Percentiles rank a stretch among this genome's conserved stretches.
Conservation (phyloP, 2,113 vertebrate species). For the Dromaius novaehollandiae region DNA sequence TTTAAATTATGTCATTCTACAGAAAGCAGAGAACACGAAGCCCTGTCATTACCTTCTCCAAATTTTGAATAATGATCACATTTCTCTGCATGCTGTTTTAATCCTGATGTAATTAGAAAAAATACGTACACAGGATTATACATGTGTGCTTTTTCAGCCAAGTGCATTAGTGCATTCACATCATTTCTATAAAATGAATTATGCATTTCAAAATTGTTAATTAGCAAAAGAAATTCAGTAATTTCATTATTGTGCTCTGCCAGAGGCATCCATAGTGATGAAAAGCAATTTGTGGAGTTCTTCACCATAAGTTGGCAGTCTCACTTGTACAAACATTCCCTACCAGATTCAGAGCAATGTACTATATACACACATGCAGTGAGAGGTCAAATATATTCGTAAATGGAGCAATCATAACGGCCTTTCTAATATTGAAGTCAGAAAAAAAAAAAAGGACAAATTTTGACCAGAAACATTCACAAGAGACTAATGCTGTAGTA, state of each 20-base stretch:
- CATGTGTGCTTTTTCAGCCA: background rate
- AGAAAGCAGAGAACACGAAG: slow-evolving; percentile 33
- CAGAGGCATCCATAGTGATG: background rate
- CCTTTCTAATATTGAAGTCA: background rate
- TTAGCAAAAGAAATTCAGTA: background rate
- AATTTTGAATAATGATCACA: slow-evolving; percentile 28
- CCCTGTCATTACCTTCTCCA: background rate
- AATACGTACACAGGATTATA: background rate
- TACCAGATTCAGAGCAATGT: background rate
- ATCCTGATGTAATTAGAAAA: background rate
- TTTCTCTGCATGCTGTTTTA: slow-evolving; percentile 8
- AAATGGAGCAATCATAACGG: background rate
- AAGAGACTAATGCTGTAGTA: background rate
- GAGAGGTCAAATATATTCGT: background rate
- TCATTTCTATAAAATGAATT: slow-evolving; percentile 33
- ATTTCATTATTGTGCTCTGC: background rate
- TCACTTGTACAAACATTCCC: background rate
- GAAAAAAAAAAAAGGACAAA: background rate
- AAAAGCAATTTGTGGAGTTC: background rate
- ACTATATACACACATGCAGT: background rate
- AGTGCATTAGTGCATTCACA: slow-evolving; percentile 10
- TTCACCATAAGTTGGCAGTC: background rate
- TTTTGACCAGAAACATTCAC: background rate
- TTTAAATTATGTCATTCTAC: slow-evolving; percentile 7
- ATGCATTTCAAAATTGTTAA: background rate